phyloP scores from a whole-genome alignment of 2,888 invertebrate genomes.

The Thyatira batis region DNA sequence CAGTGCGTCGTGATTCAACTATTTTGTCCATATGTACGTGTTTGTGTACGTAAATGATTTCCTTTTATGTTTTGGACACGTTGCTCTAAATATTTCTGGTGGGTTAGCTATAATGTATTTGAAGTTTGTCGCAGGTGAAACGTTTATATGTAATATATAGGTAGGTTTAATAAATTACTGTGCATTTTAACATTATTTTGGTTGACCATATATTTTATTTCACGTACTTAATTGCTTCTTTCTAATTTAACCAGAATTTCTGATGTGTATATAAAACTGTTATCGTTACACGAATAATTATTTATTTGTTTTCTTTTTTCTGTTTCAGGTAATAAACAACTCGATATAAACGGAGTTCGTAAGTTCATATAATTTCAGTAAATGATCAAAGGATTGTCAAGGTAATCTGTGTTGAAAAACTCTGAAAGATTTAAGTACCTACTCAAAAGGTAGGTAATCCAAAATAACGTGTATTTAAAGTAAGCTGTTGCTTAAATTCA shows the following conservation, averaged over 20 bases:
- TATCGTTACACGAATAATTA: constrained; percentile 23
- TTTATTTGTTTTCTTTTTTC: constrained; percentile 9
- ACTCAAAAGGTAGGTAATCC: background rate
- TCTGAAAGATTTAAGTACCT: background rate
- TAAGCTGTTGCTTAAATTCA: background rate
- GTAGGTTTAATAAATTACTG: no score
- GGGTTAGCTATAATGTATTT: constrained; percentile 1
- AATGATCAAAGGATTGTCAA: background rate
- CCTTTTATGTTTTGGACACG: constrained; percentile 22
- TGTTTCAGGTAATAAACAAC: constrained; percentile 2
- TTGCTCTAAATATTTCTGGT: constrained; percentile 25
- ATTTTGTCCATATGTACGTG: constrained; percentile 45
- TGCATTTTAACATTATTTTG: no score
- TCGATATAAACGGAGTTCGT: background rate
- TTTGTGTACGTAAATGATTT: constrained; percentile 36
- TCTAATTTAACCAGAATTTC: no score
- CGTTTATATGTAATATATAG: no score
- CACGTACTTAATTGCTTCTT: constrained; percentile 11
- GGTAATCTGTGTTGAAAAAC: background rate
- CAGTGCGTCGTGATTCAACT: constrained; percentile 47
- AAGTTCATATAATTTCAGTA: background rate
- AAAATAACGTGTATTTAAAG: no score
- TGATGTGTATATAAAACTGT: no score
- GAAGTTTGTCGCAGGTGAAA: background rate
- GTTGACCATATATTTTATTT: no score